phyloP scores from a whole-genome alignment of 2,113 vertebrate species.

The Chaetops frenatus region DNA sequence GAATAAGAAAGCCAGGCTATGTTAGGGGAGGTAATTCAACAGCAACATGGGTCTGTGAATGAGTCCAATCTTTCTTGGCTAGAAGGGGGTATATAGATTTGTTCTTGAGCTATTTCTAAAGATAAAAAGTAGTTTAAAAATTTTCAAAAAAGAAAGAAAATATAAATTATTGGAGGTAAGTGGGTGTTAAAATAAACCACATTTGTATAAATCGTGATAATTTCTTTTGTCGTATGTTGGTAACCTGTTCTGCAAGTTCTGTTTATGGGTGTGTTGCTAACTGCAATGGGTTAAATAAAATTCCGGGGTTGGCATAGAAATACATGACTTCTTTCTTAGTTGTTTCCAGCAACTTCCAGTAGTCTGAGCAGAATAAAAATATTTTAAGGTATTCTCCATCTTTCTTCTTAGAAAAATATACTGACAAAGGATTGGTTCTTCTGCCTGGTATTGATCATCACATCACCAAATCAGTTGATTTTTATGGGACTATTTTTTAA shows the following conservation, averaged over 20 bases:
- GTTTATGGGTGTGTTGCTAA: not conserved
- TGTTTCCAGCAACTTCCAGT: not conserved
- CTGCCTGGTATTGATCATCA: not conserved
- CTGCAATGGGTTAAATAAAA: not conserved
- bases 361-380: not conserved
- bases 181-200: not conserved
- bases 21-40: not conserved
- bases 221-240: not conserved
- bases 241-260: not conserved
- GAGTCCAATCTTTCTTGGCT: not conserved
- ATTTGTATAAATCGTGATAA: not conserved
- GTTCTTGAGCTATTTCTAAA: not conserved
- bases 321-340: not conserved
- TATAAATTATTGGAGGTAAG: not conserved
- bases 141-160: not conserved
- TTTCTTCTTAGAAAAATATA: not conserved
- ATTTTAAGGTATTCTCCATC: not conserved
- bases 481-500: not conserved
- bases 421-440: not conserved
- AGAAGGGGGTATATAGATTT: not conserved
- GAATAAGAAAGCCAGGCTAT: not conserved
- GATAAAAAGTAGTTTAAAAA: not conserved
- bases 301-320: not conserved
- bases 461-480: not conserved
- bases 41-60: not conserved